Base-by-base conservation (phyloP, 2,888 invertebrate species). In the Zaprionus bogoriensis region DNA sequence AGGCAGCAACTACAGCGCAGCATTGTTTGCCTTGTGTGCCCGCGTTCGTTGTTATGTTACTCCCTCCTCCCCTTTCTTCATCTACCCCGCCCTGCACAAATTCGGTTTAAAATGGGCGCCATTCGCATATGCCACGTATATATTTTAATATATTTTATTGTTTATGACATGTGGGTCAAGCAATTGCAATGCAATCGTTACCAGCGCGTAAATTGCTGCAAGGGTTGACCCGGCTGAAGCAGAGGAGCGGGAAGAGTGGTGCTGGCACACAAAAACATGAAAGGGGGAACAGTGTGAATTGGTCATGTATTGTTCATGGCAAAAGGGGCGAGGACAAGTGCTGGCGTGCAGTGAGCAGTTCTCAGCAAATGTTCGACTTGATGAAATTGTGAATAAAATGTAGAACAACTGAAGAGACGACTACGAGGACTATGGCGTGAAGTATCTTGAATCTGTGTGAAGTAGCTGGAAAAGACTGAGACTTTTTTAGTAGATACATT, bases 91-190 rank as follows among this genome's bases (percentile, higher is more conserved):
- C 22, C 12, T 1, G 12, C 23, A 4, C 54, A 42, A 61, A 53
- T 58, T n/a, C 63, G 32, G 47, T 52, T 69, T 71, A 64, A 63
- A 74, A 74, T 71, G 71, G 55, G 23, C 32, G 50, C 28, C 55
- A 42, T 44, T 44, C 45, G 39, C 71, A 75, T 60, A 71, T 71
- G 70, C 63, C 75, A 48, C 59, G 38, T 54, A 61, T 25, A 55
- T 62, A 54, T 75, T 79, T 75, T 62, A 67, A 79, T 67, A 64
- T 57, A 65, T 65, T 80, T 76, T 58, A 67, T 77, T 80, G 77
- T 80, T 80, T 78, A 70, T 57, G 79, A 46, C 58, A 78, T 75
- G 57, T 70, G 76, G 76, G 76, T 75, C 79, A 76, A 82, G 76
- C 79, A 82, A 82, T 74, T 74, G 75, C 75, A 69, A 57, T 64